Evolutionary conservation across 2,113 vertebrate species (phyloP), one percentile per base, ranked within the genome.

Genomic region (Cinclus cinclus): DNA sequence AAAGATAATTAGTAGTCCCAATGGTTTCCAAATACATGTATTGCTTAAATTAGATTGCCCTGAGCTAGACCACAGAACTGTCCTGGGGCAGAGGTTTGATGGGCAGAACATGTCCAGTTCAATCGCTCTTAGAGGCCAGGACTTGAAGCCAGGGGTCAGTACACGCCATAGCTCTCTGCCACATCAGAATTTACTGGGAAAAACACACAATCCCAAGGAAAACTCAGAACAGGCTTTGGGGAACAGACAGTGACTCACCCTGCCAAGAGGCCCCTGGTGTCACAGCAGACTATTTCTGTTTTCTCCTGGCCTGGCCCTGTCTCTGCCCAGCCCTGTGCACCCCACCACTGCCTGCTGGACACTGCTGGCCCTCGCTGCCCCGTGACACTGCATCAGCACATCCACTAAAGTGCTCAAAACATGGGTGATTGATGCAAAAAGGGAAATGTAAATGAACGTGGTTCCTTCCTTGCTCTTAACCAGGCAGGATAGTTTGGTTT

Each of bases 321-420:
- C 33, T 74, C 53, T 83, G 53, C 20, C 19, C 0, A 0, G 52
- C 47, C 44, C 37, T 2, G 4, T 63, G 9, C 64, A 81, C 9
- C 15, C 9, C 7, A 23, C 2, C 1, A 2, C 52, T 50, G 75
- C 31, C 19, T 0, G 1, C 33, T 18, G 24, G 53, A 8, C 0
- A 3, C 35, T 42, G 70, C 63, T 8, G 0, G 28, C 52, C 47
- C 0, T 2, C 0, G 0, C 33, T 60, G 35, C 28, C 59, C 37
- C 0, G 0, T 20, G 47, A 42, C 58, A 68, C 60, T 63, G 71
- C 53, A 44, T 56, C 70, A 89, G 41, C 21, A 60, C 64, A 44
- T 15, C 64, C 79, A 86, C 49, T 20, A 4, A 64, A 53, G 16
- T 19, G 49, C 30, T 41, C 75, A 56, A 39, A 84, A n/a, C 33